Evolutionary conservation across 2,888 invertebrate species (phyloP), one percentile per base, ranked within the genome.

Genomic region (Chrysodeixis includens): DNA sequence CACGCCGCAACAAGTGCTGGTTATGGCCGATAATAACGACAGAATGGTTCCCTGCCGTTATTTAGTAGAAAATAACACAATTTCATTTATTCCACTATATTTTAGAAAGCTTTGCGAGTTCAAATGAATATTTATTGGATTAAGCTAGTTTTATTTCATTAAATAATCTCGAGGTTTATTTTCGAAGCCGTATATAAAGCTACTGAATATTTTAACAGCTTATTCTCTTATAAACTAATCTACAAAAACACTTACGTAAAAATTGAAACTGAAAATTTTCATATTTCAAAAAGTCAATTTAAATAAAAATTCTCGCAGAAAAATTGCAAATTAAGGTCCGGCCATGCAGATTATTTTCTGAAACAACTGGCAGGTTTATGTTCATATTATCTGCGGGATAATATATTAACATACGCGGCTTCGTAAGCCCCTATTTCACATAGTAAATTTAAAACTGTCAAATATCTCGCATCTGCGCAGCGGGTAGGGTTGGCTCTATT

Each of bases 1-100:
- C 85, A 84, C 71, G 56, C 57, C 68, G 84, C 84, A 87, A 83
- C 88, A 87, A 88, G 88, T 90, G 89, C 79, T 76, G 70, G 76
- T 81, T 87, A 89, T 83, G 74, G 83, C 62, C 62, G 71, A 79
- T 81, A 83, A 85, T 85, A 77, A 78, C 69, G 67, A 62, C 66
- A 46, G 68, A 72, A 74, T 69, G 63, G 71, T 58, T 69, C 56
- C 49, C 57, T 62, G 61, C 62, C 66, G 55, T 58, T 65, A 56
- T 66, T 65, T 71, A 69, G 64, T 80, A 56, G 66, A 77, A 64
- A 68, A 66, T 71, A 62, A 59, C 56, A 40, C 57, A 57, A 63
- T 74, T 62, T 65, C 56, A 30, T 61, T 76, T 58, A 76, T 72
- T 65, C 32, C 30, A 54, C 22, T 16, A 32, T 53, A 18, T 60